A percentile compares a stretch with the other conserved stretches of the same genome.
Evolutionary conservation across 2,113 vertebrate species (phyloP).

Genomic region (Cervus canadensis): DNA sequence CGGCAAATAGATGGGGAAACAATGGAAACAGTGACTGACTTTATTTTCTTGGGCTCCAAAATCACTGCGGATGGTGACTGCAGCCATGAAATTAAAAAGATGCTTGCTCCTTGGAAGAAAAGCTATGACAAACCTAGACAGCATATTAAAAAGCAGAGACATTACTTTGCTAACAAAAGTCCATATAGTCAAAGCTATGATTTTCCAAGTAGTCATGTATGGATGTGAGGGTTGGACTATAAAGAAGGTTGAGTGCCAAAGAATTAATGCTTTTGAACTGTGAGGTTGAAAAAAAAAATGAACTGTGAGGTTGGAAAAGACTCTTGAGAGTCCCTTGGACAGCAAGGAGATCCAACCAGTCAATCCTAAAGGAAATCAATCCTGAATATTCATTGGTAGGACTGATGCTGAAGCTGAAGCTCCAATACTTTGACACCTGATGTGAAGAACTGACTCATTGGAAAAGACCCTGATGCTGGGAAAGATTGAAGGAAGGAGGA

Average conservation of each 20-base stretch:
- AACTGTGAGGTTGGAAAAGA: neutral
- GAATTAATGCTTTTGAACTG: neutral
- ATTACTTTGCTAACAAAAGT: neutral
- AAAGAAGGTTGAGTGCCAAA: neutral
- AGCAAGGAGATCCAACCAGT: neutral
- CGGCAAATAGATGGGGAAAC: neutral
- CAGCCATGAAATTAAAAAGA: neutral
- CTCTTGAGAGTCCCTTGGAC: neutral
- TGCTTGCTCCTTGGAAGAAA: neutral
- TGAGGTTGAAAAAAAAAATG: neutral
- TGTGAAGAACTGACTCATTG: neutral
- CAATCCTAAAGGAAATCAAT: neutral
- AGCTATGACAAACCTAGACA: neutral
- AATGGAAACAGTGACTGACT: neutral
- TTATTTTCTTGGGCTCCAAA: neutral
- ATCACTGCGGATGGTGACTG: neutral
- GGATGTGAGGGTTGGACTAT: neutral
- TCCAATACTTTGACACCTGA: neutral
- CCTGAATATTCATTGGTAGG: neutral
- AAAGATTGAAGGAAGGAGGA: neutral
- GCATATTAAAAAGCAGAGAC: neutral
- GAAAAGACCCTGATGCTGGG: neutral
- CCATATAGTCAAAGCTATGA: neutral
- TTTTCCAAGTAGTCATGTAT: neutral
- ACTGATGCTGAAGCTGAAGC: neutral